These are phyloP conservation scores for Heloderma charlesbogerti DNA, from an alignment of 2,113 vertebrate genomes.

Conservation along the genomic window DNA sequence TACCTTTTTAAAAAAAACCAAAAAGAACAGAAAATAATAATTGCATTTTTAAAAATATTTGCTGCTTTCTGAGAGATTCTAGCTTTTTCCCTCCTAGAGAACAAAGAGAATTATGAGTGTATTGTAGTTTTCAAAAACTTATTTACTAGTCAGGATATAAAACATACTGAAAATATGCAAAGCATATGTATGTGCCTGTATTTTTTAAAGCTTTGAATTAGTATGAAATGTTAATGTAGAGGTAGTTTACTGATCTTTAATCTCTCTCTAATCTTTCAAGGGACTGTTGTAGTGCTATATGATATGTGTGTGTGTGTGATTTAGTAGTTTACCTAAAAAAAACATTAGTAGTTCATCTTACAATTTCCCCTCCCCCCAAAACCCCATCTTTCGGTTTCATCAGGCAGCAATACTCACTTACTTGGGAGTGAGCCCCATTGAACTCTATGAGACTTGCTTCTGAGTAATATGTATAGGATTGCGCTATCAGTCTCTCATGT, in stretches of 20 bases:
- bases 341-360: no score
- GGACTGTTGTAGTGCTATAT: not conserved
- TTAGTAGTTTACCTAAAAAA: not conserved
- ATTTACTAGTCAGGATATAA: not conserved
- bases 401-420: not conserved
- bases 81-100: not conserved
- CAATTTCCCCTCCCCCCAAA: no score
- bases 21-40: not conserved
- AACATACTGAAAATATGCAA: not conserved
- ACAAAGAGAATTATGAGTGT: not conserved
- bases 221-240: not conserved
- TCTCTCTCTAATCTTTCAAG: not conserved
- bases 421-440: no score
- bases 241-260: not conserved
- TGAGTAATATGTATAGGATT: not conserved
- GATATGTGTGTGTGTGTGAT: not conserved
- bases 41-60: not conserved
- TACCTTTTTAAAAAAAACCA: not conserved
- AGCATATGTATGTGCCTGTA: not conserved
- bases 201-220: not conserved
- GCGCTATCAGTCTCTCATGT: not conserved
- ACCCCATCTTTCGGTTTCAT: not conserved
- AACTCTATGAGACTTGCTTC: not conserved
- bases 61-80: not conserved
- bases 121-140: not conserved